Evolutionary conservation across 1,140 invertebrate species (phyloP).

Genomic region (Onthophagus taurus): DNA sequence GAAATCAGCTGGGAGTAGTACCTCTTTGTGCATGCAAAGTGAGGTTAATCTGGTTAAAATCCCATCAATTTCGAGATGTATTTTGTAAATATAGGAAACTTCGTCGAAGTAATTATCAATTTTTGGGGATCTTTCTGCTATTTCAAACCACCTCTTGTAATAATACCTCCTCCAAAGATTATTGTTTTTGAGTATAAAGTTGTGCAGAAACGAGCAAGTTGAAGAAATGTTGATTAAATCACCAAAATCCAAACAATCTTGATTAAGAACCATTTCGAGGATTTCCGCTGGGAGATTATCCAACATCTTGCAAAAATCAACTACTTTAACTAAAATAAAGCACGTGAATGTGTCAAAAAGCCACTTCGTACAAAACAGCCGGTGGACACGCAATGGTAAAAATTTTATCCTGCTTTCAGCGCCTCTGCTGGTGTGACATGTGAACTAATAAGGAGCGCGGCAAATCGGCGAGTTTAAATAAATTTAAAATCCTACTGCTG

Average conservation of each 20-base stretch:
- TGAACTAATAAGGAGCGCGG: too few relatives aligned
- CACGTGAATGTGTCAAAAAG: too few relatives aligned
- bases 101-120: not conserved
- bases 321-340: too few relatives aligned
- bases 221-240: constrained; percentile 12
- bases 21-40: constrained; percentile 22
- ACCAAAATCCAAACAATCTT: constrained; percentile 5
- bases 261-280: constrained; percentile 12
- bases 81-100: constrained; percentile 20
- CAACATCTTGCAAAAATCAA: too few relatives aligned
- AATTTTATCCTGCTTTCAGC: too few relatives aligned
- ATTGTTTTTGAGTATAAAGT: constrained; percentile 11
- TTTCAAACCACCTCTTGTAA: constrained; percentile 13
- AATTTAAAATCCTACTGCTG: too few relatives aligned
- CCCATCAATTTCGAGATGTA: constrained; percentile 14
- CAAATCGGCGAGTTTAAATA: too few relatives aligned
- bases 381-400: too few relatives aligned
- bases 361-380: too few relatives aligned
- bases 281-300: constrained; percentile 13
- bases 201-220: constrained; percentile 6
- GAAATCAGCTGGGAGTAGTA: constrained; percentile 24
- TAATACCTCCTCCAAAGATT: constrained; percentile 19
- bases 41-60: constrained; percentile 20
- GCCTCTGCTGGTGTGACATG: too few relatives aligned
- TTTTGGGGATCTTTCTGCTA: not conserved